Evolutionary conservation across 2,797 vertebrate species (phyloP), one percentile per base, ranked within the genome.

Genomic region (Cuculus canorus): DNA sequence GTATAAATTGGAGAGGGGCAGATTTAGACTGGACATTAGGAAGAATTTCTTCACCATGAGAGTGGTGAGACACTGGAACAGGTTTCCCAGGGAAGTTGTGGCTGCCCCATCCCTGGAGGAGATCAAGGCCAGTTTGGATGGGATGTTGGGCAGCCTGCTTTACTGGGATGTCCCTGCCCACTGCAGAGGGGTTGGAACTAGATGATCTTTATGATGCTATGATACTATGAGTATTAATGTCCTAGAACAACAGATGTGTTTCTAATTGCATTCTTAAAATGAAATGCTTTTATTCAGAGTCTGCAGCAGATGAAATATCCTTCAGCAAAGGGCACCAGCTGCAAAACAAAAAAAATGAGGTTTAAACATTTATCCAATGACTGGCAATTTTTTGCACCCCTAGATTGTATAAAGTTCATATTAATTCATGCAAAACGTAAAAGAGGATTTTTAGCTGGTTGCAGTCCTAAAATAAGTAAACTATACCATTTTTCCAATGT

Each of bases 261-360:
- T 96, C 75, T 97, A 97, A 97, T 97, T 95, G 60, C 90, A 76
- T 96, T 96, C 73, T 95, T 95, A 94, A 97, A 96, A 95, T 90
- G 64, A 96, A 96, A 93, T 96, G 83, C 78, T 96, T 95, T 94
- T 73, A 83, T 92, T 95, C 48, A 87, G 71, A 66, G 50, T 82
- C 60, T 97, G 65, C 50, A 95, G 56, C 66, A 61, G 43, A 94
- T 79, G 86, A 97, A 92, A 93, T 89, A 95, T 92, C 89, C 84
- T 96, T 97, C 87, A 96, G 95, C 52, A 94, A 97, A 97, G 95
- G 95, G 83, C 95, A 96, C 76, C 87, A 95, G 93, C 78, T 96
- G 88, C 88, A 96, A 96, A 97, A 95, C n/a, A 85, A 97, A 89
- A 96, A 95, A 97, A 95, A 96, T 80, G 86, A 96, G 94, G 79